These are phyloP conservation scores for Parotocinclus haroldoi DNA, from an alignment of 2,797 vertebrate species.

Conservation along the genomic window DNA sequence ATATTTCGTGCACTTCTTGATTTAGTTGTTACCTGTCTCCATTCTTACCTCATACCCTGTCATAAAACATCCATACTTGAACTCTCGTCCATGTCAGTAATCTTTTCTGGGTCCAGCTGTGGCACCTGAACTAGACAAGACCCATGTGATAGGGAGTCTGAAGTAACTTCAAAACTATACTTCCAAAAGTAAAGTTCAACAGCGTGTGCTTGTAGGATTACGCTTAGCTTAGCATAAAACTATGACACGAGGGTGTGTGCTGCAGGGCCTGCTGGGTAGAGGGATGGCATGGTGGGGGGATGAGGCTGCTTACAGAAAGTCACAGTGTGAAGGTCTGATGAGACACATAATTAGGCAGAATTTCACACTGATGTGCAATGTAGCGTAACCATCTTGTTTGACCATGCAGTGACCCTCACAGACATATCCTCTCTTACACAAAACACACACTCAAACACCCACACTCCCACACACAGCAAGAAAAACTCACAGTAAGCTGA, in stretches of 20 bases:
- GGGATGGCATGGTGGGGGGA: neutral
- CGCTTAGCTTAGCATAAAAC: neutral
- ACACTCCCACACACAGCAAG: neutral
- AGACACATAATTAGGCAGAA: constrained; percentile 68
- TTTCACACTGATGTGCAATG: constrained; percentile 53
- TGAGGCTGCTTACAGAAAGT: constrained; percentile 26
- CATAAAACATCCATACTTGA: too few species aligned
- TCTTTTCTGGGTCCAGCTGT: too few species aligned
- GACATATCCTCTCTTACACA: too few species aligned
- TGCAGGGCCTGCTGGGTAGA: neutral
- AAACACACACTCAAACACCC: neutral
- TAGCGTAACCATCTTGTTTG: constrained; percentile 5
- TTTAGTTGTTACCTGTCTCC: too few species aligned
- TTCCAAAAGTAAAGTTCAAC: neutral
- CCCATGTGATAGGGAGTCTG: too few species aligned
- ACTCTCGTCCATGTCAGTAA: too few species aligned
- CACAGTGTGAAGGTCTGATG: constrained; percentile 52
- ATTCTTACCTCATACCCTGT: too few species aligned
- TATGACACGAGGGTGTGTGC: neutral
- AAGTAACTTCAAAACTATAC: too few species aligned
- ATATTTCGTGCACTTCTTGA: too few species aligned
- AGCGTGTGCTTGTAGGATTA: constrained; percentile 9
- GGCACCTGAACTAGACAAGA: neutral
- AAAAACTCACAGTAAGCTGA: neutral
- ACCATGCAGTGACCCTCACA: neutral